Conservation (phyloP, 2,888 invertebrate genomes). For the Papilio protenor region DNA sequence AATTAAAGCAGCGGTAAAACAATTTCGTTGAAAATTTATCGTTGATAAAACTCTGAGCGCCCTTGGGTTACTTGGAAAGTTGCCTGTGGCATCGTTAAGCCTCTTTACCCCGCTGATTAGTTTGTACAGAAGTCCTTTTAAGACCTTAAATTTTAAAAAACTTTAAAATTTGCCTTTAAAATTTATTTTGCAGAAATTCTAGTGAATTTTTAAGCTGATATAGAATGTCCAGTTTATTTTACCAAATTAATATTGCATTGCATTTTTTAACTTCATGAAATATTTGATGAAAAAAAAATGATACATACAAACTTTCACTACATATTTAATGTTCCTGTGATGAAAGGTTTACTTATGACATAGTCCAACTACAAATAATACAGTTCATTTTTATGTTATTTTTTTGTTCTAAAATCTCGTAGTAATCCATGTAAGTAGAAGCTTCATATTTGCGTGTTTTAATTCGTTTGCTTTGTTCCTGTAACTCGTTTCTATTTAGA, state of each 20-base stretch:
- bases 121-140: conserved; percentile 63
- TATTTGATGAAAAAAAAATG: neutral
- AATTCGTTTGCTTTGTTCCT: conserved; percentile 14
- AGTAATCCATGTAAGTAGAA: neutral
- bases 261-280: neutral
- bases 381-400: neutral
- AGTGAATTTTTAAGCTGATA: neutral
- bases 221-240: neutral
- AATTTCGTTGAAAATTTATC: conserved; percentile 35
- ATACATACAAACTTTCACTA: no score
- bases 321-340: neutral
- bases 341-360: neutral
- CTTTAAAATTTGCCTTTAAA: neutral
- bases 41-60: conserved; percentile 42
- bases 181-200: neutral
- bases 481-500: conserved; percentile 19
- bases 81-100: conserved; percentile 63
- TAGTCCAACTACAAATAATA: neutral
- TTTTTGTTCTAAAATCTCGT: neutral
- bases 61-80: conserved; percentile 69
- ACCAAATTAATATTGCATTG: neutral
- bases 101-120: conserved; percentile 69
- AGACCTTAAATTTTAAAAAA: conserved; percentile 31
- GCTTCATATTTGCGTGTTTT: neutral
- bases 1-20: conserved; percentile 38